These are phyloP conservation scores for Alectura lathami DNA, from an alignment of 2,113 vertebrate species.

Conservation along the genomic window DNA sequence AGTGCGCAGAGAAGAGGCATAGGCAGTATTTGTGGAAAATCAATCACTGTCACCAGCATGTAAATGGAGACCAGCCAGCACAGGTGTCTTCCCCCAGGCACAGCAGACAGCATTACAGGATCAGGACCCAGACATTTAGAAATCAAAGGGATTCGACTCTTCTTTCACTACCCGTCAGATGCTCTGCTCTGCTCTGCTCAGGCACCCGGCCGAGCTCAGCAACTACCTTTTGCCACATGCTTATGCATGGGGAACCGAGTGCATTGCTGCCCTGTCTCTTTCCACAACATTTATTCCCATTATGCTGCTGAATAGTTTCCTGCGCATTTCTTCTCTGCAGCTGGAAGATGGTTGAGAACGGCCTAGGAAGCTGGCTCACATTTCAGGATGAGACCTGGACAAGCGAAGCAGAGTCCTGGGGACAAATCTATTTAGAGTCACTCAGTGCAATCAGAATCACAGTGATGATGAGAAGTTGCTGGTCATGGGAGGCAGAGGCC, in stretches of 20 bases:
- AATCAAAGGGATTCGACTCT: not conserved
- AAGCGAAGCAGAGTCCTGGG: not conserved
- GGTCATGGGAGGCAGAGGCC: not conserved
- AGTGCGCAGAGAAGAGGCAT: no score
- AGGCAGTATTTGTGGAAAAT: not conserved
- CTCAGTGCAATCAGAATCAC: not conserved
- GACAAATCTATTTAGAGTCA: not conserved
- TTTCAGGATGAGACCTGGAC: not conserved
- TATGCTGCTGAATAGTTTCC: not conserved
- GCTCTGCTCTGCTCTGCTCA: not conserved
- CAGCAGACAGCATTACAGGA: not conserved
- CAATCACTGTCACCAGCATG: not conserved
- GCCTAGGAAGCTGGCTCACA: not conserved
- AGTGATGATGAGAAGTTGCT: not conserved
- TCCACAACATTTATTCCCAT: not conserved
- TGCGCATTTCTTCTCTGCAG: not conserved
- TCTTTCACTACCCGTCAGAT: not conserved
- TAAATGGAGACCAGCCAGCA: not conserved
- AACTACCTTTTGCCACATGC: not conserved
- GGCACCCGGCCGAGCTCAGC: not conserved
- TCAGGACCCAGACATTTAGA: not conserved
- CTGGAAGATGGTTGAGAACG: not conserved
- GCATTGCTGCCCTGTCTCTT: not conserved
- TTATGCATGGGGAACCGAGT: fast-evolving
- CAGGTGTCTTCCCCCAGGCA: not conserved